Evolutionary conservation across 92 coral and sea anemone species (phyloP).

Genomic region (Porites rus): DNA sequence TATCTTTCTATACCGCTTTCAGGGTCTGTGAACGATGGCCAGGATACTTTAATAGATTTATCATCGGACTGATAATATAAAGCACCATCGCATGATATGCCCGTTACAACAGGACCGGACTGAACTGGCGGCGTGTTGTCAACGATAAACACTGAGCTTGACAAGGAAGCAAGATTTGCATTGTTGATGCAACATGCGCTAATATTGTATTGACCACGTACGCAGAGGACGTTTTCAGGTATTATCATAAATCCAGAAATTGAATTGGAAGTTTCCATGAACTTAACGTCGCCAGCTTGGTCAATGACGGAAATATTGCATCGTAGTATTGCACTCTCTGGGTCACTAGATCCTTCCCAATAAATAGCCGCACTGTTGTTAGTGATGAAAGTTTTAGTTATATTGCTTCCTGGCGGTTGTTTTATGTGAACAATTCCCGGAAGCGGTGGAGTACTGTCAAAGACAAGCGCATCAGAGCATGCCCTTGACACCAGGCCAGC

Average conservation of each 20-base stretch:
- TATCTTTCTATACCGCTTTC: constrained; percentile 81
- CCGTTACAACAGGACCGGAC: constrained; percentile 56
- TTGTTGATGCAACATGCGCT: constrained; percentile 68
- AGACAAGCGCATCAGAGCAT: constrained; percentile 85
- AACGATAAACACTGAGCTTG: constrained; percentile 64
- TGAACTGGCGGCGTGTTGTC: constrained; percentile 76
- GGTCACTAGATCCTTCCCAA: constrained; percentile 75
- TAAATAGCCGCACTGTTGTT: constrained; percentile 43
- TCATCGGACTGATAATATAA: constrained; percentile 68
- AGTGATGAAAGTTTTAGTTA: constrained; percentile 42
- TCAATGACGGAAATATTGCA: constrained; percentile 63
- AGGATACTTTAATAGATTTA: constrained; percentile 46
- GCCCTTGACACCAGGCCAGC: constrained; percentile 85
- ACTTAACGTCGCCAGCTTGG: constrained; percentile 8
- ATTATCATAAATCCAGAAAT: constrained; percentile 39
- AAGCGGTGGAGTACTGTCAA: constrained; percentile 78
- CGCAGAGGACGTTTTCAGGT: neutral
- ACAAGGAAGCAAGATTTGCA: constrained; percentile 63
- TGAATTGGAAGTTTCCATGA: constrained; percentile 13
- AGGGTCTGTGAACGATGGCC: constrained; percentile 76
- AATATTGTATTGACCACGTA: constrained; percentile 56
- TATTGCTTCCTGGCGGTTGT: constrained; percentile 23
- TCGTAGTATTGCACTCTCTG: constrained; percentile 72
- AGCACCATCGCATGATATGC: constrained; percentile 58
- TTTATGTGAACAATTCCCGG: constrained; percentile 67